Base-by-base conservation (phyloP, 1,140 invertebrate genomes). In the Platorchestia sp. region DNA sequence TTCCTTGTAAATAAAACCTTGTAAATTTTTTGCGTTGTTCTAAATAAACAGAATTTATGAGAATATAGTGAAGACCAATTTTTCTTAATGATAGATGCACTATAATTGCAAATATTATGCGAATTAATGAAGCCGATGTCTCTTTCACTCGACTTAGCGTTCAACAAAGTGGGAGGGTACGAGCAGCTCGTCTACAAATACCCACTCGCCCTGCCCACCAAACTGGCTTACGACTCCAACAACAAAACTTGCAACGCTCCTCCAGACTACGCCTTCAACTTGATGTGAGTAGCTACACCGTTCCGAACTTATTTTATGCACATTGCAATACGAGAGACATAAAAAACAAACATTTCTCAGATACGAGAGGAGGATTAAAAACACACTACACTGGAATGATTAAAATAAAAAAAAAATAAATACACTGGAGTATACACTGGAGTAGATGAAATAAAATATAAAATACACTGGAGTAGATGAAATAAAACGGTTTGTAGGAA, bases 121-220 rank as follows among this genome's bases (percentile, higher is more conserved):
- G 47, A 3, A 75, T 27, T 19, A 75, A 75, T 36, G 7, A 75
- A 6, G 36, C 59, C 1, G 59, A 75, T 19, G 14, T 75, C 36
- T 75, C 36, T 36, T 75, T 10, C 36, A 51, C 27, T 36, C 59
- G 59, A 75, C 10, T 36, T 95, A 98, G 97, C 97, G 95, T 97
- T 98, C 96, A 95, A 97, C 41, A 97, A 97, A 95, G 97, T 98
- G 75, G 97, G 97, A 0, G 97, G 97, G 27, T 97, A 97, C 95
- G 96, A 97, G 47, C 96, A 97, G 41, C 96, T 98, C 0, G 96
- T 97, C 89, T 86, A 97, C 40, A 96, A 97, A 22, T 98, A 97
- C 47, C 51, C 97, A 97, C 1, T 95, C 90, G 59, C 95, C 96
- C 45, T 95, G 6, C 95, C 96, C 27, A 45, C 53, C 0, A 75